Base-by-base conservation (phyloP, 2,797 vertebrate species). In the Protonibea diacanthus region DNA sequence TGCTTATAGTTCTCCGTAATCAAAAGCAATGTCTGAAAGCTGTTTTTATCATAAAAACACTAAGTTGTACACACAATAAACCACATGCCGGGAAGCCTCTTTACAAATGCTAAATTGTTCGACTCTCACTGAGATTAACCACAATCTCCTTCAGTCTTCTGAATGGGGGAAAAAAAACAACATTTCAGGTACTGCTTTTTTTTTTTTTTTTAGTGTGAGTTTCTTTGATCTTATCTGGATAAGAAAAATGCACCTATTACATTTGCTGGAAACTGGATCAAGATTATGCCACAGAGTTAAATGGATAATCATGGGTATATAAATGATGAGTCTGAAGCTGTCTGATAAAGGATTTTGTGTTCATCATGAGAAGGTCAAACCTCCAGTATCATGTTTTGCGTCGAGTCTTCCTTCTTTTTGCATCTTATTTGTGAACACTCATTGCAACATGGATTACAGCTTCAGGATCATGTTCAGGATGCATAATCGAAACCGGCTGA, bases 21-120 rank as follows among this genome's bases (percentile, higher is more conserved):
- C 56, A 60, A 18, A 52, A 60, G 11, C 29, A 44, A 58, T 42
- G 27, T 48, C 53, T 80, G 48, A 71, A 47, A 76, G 49, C 33
- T 27, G 21, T 57, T 48, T 74, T 51, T 44, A 38, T 40, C 13
- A 70, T 56, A 27, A 71, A 58, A 71, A 60, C 17, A 14, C 9
- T 13, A 44, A 49, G 20, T 44, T 4, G 13, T 51, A 9, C 21
- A 55, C 2, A 33, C 1, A 52, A 13, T 14, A 3, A 4, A 57
- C 21, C 63, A 52, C 47, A 23, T 53, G 15, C 15, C 3, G 20
- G 23, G 13, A 2, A 52, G 14, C 17, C 20, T 27, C 69, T n/a
- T 57, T 4, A 38, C 9, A 45, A 9, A 64, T 21, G 45, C 6
- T n/a, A 63, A 60, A 56, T 66, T 55, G 49, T 44, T 33, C 1